Percentiles rank a stretch among this genome's conserved stretches.
Evolutionary conservation across 2,113 vertebrate species (phyloP).

Genomic region (Perca schrenkii): DNA sequence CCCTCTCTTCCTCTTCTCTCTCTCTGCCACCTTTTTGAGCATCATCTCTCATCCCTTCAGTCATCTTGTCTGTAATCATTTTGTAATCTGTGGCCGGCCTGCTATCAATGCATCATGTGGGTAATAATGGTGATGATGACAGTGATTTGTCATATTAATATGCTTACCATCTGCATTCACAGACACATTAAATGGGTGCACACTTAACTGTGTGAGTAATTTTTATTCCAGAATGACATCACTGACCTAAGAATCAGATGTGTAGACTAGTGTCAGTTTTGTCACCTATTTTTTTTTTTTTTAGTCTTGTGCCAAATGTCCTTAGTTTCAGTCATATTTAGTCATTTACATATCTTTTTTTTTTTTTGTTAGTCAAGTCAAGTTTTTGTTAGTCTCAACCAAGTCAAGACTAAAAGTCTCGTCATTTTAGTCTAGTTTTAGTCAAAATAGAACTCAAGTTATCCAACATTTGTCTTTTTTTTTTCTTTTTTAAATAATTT

Average conservation of each 20-base stretch:
- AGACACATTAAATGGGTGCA: conserved; percentile 24
- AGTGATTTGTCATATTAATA: conserved; percentile 54
- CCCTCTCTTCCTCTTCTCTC: conserved; percentile 17
- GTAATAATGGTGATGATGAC: conserved; percentile 56
- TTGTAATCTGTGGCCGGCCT: conserved; percentile 56
- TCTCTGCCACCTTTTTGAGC: conserved; percentile 21
- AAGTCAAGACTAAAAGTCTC: too few species aligned
- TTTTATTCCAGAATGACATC: conserved; percentile 18
- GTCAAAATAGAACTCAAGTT: too few species aligned
- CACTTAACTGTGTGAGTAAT: conserved; percentile 10
- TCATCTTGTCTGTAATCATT: conserved; percentile 60
- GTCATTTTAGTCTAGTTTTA: too few species aligned
- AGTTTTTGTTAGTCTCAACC: too few species aligned
- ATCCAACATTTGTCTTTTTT: too few species aligned
- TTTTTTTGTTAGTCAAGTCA: too few species aligned
- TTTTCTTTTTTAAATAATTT: too few species aligned
- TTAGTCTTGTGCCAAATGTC: too few species aligned
- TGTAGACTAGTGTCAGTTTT: not conserved
- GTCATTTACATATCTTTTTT: too few species aligned
- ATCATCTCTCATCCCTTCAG: conserved; percentile 33
- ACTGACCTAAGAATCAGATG: not conserved
- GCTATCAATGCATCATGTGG: conserved; percentile 60
- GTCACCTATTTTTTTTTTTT: too few species aligned
- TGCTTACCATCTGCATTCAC: conserved; percentile 36
- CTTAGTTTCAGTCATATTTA: too few species aligned